phyloP scores from a whole-genome alignment of 2,113 vertebrate species.

The Ceyx margarethae region DNA sequence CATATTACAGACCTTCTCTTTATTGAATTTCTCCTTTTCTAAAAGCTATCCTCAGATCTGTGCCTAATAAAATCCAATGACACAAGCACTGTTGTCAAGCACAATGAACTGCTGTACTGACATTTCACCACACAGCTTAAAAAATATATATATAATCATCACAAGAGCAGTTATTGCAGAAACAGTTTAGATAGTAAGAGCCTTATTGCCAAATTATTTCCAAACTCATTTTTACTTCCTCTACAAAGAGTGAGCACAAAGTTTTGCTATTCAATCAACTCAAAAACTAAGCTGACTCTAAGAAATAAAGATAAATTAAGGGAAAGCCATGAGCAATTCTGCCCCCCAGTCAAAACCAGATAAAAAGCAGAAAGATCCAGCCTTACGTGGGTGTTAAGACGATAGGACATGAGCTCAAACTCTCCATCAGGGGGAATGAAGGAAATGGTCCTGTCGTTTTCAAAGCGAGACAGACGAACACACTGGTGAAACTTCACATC shows the following conservation, averaged over 20 bases:
- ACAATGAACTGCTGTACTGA: background rate
- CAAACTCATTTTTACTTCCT: background rate
- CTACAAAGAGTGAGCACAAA: background rate
- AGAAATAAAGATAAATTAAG: background rate
- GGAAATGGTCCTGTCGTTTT: constrained; percentile 89
- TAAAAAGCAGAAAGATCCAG: background rate
- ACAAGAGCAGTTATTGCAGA: background rate
- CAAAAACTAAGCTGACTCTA: background rate
- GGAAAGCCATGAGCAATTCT: background rate
- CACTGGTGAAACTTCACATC: constrained; percentile 92
- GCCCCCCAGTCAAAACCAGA: background rate
- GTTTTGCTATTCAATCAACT: background rate
- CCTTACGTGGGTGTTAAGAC: constrained; percentile 88
- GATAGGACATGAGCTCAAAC: constrained; percentile 91
- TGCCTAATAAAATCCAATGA: background rate
- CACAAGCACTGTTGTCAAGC: background rate
- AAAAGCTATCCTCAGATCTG: background rate
- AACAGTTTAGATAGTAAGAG: background rate
- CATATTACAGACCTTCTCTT: background rate
- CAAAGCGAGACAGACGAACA: constrained; percentile 87
- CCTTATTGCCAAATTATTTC: background rate
- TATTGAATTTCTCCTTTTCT: background rate
- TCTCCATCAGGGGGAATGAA: constrained; percentile 90
- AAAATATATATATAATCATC: background rate
- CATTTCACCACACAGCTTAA: background rate